These are phyloP conservation scores for Meta bourneti DNA, from an alignment of 2,888 invertebrate genomes.

Conservation along the genomic window DNA sequence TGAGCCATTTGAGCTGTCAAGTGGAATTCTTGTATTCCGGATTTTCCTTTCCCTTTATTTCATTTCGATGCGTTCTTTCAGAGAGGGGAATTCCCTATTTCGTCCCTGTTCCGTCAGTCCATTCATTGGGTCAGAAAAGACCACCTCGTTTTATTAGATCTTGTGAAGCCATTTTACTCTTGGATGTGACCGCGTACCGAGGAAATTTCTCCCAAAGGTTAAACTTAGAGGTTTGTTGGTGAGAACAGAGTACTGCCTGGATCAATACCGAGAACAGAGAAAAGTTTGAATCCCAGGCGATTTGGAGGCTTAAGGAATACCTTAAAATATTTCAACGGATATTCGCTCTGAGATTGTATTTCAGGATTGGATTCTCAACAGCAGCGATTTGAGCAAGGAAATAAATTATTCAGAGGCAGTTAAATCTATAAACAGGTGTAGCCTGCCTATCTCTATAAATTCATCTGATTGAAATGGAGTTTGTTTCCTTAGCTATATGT, in stretches of 20 bases:
- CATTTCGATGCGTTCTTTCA: neutral
- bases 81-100: neutral
- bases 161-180: conserved; percentile 4
- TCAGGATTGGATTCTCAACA: neutral
- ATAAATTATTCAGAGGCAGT: neutral
- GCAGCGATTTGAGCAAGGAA: neutral
- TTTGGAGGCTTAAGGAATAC: conserved; percentile 1
- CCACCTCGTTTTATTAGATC: neutral
- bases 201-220: conserved; percentile 31
- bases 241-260: conserved; percentile 14
- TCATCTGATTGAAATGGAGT: too few species aligned
- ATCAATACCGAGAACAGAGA: conserved; percentile 34
- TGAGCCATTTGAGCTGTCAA: neutral
- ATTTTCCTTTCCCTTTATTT: neutral
- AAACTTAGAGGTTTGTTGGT: conserved; percentile 16
- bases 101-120: neutral
- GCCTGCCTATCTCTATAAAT: neutral
- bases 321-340: conserved; percentile 27
- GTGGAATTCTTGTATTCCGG: neutral
- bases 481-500: too few species aligned
- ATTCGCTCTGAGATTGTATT: neutral
- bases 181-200: conserved; percentile 16
- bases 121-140: neutral
- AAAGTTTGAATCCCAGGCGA: conserved; percentile 28
- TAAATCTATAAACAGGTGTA: neutral